phyloP scores from a whole-genome alignment of 2,888 invertebrate species.

The Pristionchus fissidentatus region DNA sequence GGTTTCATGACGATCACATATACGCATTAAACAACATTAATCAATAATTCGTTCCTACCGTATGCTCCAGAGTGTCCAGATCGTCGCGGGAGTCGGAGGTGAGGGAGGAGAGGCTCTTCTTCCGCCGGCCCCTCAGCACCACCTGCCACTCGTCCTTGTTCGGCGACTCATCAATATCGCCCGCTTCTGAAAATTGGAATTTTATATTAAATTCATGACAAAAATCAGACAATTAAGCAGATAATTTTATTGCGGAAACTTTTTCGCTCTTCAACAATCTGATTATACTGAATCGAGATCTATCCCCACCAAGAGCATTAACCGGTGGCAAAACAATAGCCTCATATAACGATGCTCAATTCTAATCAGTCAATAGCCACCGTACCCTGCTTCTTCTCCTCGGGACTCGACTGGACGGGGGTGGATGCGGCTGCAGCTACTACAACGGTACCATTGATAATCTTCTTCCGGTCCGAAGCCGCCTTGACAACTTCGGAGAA shows the following conservation, averaged over 20 bases:
- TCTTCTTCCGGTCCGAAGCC: constrained; percentile 15
- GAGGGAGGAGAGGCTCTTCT: constrained; percentile 58
- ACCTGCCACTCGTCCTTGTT: constrained; percentile 44
- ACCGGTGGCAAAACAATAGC: neutral
- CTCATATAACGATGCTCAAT: neutral
- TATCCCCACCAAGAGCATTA: neutral
- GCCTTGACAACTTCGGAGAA: constrained; percentile 48
- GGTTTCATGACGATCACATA: no score
- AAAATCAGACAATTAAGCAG: no score
- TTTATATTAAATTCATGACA: neutral
- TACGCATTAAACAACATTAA: neutral
- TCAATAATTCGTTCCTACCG: constrained; percentile 9
- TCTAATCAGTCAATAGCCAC: no score
- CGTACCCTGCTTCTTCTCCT: constrained; percentile 36
- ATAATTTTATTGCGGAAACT: no score
- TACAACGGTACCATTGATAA: neutral
- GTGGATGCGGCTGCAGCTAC: neutral
- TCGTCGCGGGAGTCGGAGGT: constrained; percentile 54
- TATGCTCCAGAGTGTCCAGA: constrained; percentile 52
- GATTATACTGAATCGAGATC: no score
- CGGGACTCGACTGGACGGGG: constrained; percentile 4
- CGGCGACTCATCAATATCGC: neutral
- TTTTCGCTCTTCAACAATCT: no score
- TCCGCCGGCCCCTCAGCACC: constrained; percentile 54
- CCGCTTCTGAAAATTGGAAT: neutral